Conservation (phyloP, 92 coral and sea anemone genomes). For the Isaurus tuberculatus region DNA sequence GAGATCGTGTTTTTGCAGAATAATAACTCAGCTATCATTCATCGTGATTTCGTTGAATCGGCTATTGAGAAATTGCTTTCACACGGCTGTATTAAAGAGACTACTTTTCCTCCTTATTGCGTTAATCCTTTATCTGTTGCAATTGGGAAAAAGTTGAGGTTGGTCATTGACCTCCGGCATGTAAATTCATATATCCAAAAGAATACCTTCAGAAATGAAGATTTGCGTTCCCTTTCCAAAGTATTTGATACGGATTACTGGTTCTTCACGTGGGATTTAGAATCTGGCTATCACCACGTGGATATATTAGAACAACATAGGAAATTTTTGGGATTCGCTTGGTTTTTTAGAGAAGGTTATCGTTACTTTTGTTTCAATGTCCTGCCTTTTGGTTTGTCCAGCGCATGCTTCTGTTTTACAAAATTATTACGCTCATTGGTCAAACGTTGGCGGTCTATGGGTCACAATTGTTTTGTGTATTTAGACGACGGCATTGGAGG, state of each 20-base stretch:
- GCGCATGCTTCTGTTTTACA: conserved; percentile 12
- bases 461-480: conserved; percentile 11
- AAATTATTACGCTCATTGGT: conserved; percentile 19
- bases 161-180: conserved; percentile 5
- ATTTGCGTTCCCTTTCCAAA: conserved; percentile 7
- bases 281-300: conserved; percentile 2
- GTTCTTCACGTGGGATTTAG: conserved; percentile 8
- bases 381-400: conserved; percentile 11
- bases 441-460: conserved; percentile 12
- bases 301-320: conserved; percentile 10
- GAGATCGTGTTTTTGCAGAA: conserved; percentile 39
- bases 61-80: conserved; percentile 19
- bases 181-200: conserved; percentile 3
- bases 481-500: conserved; percentile 16
- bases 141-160: conserved; percentile 5
- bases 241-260: conserved; percentile 7
- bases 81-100: conserved; percentile 6
- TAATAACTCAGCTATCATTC: not conserved
- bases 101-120: not conserved
- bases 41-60: not conserved
- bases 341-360: not conserved
- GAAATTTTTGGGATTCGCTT: conserved; percentile 10
- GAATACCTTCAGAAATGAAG: conserved; percentile 1
- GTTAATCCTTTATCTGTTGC: conserved; percentile 20
- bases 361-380: conserved; percentile 7